Evolutionary conservation across 2,113 vertebrate species (phyloP).

Genomic region (Datnioides undecimradiatus): DNA sequence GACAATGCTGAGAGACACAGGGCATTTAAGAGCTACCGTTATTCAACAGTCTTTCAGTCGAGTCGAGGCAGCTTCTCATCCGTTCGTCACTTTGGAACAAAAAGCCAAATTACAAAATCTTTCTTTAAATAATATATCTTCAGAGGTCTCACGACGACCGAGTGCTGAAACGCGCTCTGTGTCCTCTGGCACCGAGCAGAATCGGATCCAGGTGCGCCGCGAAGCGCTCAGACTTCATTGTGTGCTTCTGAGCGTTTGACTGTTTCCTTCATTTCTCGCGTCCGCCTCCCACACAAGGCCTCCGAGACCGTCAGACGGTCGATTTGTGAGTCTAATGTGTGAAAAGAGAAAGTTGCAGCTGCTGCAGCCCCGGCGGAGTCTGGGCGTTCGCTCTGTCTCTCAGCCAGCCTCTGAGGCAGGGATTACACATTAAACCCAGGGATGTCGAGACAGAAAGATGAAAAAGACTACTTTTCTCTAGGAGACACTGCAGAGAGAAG

Average conservation of each 20-base stretch:
- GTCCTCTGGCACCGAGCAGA: constrained; percentile 24
- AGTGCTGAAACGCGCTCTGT: not conserved
- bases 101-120: not conserved
- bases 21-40: not conserved
- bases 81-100: constrained; percentile 19
- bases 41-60: not conserved
- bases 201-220: constrained; percentile 22
- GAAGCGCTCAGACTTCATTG: constrained; percentile 28
- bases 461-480: constrained; percentile 39
- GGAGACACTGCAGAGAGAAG: constrained; percentile 37
- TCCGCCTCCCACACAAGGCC: constrained; percentile 58
- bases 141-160: not conserved
- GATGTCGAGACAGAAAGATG: constrained; percentile 55
- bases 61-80: not conserved
- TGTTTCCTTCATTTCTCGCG: constrained; percentile 55
- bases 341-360: constrained; percentile 62
- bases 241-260: constrained; percentile 25
- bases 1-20: not conserved
- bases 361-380: constrained; percentile 44
- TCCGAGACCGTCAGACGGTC: constrained; percentile 47
- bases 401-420: constrained; percentile 63
- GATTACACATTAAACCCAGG: constrained; percentile 70
- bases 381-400: constrained; percentile 20
- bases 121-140: constrained; percentile 12
- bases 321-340: constrained; percentile 78